These are phyloP conservation scores for Tortricodes alternella DNA, from an alignment of 2,888 invertebrate genomes.

Conservation along the genomic window DNA sequence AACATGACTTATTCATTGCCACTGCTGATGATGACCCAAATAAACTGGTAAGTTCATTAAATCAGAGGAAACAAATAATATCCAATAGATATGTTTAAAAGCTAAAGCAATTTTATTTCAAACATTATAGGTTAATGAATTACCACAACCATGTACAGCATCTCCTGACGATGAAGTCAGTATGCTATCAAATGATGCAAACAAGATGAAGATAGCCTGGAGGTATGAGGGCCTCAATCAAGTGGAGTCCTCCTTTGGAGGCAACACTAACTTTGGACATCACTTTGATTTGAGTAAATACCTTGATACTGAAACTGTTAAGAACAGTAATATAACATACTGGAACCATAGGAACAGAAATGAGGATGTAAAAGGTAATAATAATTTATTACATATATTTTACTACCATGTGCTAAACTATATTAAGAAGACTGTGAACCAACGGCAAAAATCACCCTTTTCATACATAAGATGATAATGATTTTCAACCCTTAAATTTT, in stretches of 20 bases:
- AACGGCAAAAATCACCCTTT: too few relatives aligned
- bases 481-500: too few relatives aligned
- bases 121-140: constrained; percentile 70
- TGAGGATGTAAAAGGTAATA: constrained; percentile 45
- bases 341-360: constrained; percentile 68
- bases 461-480: too few relatives aligned
- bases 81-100: neutral
- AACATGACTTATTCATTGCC: constrained; percentile 88
- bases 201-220: constrained; percentile 95
- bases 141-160: constrained; percentile 76
- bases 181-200: constrained; percentile 49
- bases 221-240: constrained; percentile 90
- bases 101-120: neutral
- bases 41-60: constrained; percentile 78
- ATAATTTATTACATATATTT: too few relatives aligned
- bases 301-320: constrained; percentile 84
- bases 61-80: constrained; percentile 9
- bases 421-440: too few relatives aligned
- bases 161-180: constrained; percentile 69
- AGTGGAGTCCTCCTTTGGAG: constrained; percentile 80
- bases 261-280: constrained; percentile 85
- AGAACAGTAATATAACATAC: constrained; percentile 81
- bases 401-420: too few relatives aligned
- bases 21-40: constrained; percentile 87
- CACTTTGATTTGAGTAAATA: constrained; percentile 91